These are phyloP conservation scores for Auanema freiburgensis DNA, from an alignment of 2,888 invertebrate species.

Conservation along the genomic window DNA sequence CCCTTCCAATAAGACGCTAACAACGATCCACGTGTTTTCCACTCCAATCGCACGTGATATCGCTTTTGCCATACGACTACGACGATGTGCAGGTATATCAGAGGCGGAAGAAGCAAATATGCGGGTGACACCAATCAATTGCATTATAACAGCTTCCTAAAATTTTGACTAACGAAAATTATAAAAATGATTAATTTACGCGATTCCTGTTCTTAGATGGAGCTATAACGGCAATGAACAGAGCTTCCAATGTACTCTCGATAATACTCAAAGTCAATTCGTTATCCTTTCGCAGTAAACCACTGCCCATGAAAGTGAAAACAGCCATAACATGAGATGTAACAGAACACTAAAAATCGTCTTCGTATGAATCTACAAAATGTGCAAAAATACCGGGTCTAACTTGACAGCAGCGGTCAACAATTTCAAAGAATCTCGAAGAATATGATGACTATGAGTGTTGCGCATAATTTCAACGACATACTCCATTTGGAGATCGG, in stretches of 20 bases:
- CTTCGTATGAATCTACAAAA: background rate
- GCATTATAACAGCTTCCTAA: conserved; percentile 20
- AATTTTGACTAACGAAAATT: background rate
- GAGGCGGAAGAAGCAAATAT: conserved; percentile 88
- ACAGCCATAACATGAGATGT: conserved; percentile 91
- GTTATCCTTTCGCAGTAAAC: conserved; percentile 72
- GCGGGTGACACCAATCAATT: conserved; percentile 72
- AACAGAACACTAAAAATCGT: conserved; percentile 73
- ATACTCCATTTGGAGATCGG: conserved; percentile 72
- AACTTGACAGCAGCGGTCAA: conserved; percentile 79
- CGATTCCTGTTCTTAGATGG: background rate
- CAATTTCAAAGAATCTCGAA: conserved; percentile 85
- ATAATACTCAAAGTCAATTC: conserved; percentile 56
- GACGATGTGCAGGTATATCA: conserved; percentile 89
- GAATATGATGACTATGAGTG: conserved; percentile 90
- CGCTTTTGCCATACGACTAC: conserved; percentile 67
- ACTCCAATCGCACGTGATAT: conserved; percentile 48
- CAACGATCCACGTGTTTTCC: conserved; percentile 67
- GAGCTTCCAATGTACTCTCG: conserved; percentile 53
- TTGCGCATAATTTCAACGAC: conserved; percentile 86
- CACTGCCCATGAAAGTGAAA: conserved; percentile 95
- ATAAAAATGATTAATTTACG: background rate
- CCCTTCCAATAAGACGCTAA: conserved; percentile 67
- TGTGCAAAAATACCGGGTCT: conserved; percentile 71
- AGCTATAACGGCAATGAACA: conserved; percentile 47